Percentiles rank a stretch among this genome's conserved stretches.
Evolutionary conservation across 2,113 vertebrate species (phyloP).

Genomic region (Phalacrocorax brasilianus): DNA sequence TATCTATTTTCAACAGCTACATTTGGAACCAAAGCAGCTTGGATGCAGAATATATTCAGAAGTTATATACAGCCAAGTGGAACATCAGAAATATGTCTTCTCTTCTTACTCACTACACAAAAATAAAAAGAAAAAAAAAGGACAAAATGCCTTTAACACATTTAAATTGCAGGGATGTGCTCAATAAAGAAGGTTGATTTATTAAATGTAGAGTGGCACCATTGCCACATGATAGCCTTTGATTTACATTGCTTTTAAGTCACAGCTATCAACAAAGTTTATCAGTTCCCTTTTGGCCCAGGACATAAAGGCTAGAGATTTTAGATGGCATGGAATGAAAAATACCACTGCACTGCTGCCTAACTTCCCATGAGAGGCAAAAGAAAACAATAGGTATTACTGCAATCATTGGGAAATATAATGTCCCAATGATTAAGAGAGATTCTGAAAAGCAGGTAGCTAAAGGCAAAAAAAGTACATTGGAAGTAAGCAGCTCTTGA

Average conservation of each 20-base stretch:
- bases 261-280: not conserved
- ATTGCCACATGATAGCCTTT: not conserved
- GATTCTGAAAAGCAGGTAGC: not conserved
- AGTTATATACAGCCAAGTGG: not conserved
- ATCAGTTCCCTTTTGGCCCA: not conserved
- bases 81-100: not conserved
- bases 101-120: not conserved
- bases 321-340: not conserved
- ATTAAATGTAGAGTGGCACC: not conserved
- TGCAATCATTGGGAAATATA: not conserved
- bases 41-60: not conserved
- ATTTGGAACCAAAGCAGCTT: not conserved
- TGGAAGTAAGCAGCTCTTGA: not conserved
- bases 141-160: not conserved
- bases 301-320: not conserved
- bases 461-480: not conserved
- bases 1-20: not conserved
- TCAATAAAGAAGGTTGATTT: not conserved
- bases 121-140: not conserved
- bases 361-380: not conserved
- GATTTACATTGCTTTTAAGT: not conserved
- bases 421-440: not conserved
- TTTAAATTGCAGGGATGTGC: not conserved
- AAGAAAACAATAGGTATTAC: not conserved
- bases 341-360: not conserved